Evolutionary conservation across 2,797 vertebrate genomes (phyloP), one percentile per base, ranked within the genome.

Genomic region (Otolemur crassicaudatus): DNA sequence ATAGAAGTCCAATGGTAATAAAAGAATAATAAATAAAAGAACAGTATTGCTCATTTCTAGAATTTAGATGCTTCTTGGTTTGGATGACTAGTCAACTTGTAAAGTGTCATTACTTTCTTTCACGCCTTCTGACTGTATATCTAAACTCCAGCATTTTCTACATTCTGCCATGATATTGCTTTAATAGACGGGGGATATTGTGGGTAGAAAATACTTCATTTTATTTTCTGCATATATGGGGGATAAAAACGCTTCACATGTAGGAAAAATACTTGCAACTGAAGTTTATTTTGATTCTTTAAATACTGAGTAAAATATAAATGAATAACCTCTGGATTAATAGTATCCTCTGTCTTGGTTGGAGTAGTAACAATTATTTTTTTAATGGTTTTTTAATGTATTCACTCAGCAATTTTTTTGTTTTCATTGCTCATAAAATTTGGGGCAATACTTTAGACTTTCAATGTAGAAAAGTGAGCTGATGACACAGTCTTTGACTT

Each of bases 21-120:
- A 65, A 96, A 77, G 7, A 72, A 73, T 49, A 93, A 60, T 49
- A 82, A 75, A 63, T 75, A 37, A 61, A 7, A 77, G 13, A 73
- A 31, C 53, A 0, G 3, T 90, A 34, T 40, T 72, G 31, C 2
- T 96, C 61, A 84, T 53, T 97, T 96, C 29, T 53, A 61, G 56
- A 94, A 81, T 92, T 91, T 90, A 90, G 17, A 87, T 94, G 81
- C 5, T 58, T 58, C 93, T 96, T 16, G 0, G 67, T 96, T 97
- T 95, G 67, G 49, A 82, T 95, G 94, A 77, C 53, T 80, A 79
- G 37, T 58, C 29, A 97, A 80, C 69, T 97, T 95, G 83, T 89
- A 17, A 95, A 87, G 5, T 93, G 61, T 73, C 13, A 88, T 95
- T 96, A 92, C 49, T 95, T 97, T 88, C 49, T 94, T 96, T 96